Evolutionary conservation across 64 coral and sea anemone genomes (phyloP), one percentile per base, ranked within the genome.

Genomic region (Montipora capricornis): DNA sequence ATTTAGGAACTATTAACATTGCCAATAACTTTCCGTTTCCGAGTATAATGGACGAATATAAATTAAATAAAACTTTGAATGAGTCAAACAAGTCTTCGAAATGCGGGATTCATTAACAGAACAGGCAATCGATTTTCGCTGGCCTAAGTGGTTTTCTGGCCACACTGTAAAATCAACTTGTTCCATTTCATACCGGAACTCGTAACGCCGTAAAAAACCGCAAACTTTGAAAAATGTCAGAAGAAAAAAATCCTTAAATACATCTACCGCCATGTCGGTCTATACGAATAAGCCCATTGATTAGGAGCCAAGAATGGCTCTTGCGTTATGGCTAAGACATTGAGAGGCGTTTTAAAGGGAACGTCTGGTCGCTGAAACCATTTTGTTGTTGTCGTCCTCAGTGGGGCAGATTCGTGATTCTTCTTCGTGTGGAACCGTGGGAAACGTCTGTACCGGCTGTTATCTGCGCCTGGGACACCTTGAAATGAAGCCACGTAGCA

Each of bases 281-380:
- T 94, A 59, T 94, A 95, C 8, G 97, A 96, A 55, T 99, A 99
- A 3, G 55, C 79, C 97, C 97, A 99, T 79, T 84, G 96, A 11
- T 96, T 99, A 46, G 97, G 84, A 75, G 80, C 84, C 6, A 99
- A 68, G 17, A 99, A 94, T 5, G 97, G 97, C 69, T 96, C 89
- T 68, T 99, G 97, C 5, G 94, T 92, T 2, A 90, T 73, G 5
- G 97, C 97, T 22, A 99, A 70, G 3, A 99, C 95, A 60, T 99
- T 88, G 11, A 99, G 90, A 44, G 97, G 95, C 14, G 94, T 99
- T 47, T 80, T 95, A 79, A 94, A 88, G 5, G 93, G 89, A 77
- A 92, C 66, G 9, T 94, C 57, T 6, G 89, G 88, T 67, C 69
- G 51, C 14, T 82, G 47, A 62, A 97, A 97, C 95, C 95, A 97